Conservation (phyloP, 35 echinoderm and acorn worm species). For the Ptychodera flava region DNA sequence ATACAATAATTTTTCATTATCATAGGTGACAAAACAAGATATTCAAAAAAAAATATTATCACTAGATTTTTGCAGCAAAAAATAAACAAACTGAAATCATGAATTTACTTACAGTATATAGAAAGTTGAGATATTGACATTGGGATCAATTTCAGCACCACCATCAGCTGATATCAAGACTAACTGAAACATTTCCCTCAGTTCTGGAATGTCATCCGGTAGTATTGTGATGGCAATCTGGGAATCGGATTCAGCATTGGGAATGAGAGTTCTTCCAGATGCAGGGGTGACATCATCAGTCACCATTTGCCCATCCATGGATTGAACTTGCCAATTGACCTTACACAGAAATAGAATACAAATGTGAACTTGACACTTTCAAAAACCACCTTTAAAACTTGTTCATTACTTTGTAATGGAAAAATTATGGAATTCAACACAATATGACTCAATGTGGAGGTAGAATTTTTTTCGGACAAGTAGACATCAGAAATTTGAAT, state of each 20-base stretch:
- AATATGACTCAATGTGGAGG: too few species aligned
- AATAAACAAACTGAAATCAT: too few species aligned
- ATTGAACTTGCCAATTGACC: slow-evolving; percentile 71
- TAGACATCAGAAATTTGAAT: too few species aligned
- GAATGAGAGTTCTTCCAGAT: slow-evolving; percentile 60
- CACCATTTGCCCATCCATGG: slow-evolving; percentile 14
- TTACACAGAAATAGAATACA: slow-evolving; percentile 11
- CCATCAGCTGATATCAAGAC: slow-evolving; percentile 60
- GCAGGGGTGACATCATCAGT: slow-evolving; percentile 49
- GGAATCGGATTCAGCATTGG: slow-evolving; percentile 49
- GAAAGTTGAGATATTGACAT: slow-evolving; percentile 61
- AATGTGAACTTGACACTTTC: too few species aligned
- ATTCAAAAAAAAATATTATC: too few species aligned
- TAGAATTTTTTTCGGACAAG: too few species aligned
- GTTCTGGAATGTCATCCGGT: slow-evolving; percentile 56
- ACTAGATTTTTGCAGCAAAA: too few species aligned
- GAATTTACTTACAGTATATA: slow-evolving; percentile 79
- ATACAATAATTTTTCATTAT: too few species aligned
- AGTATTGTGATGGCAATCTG: slow-evolving; percentile 66
- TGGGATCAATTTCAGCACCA: slow-evolving; percentile 76
- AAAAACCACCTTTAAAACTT: too few species aligned
- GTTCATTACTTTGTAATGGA: too few species aligned
- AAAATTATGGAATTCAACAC: too few species aligned
- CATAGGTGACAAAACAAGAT: too few species aligned
- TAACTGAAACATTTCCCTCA: slow-evolving; percentile 52